Evolutionary conservation across 2,113 vertebrate species (phyloP), one percentile per base, ranked within the genome.

Genomic region (Upupa epops): DNA sequence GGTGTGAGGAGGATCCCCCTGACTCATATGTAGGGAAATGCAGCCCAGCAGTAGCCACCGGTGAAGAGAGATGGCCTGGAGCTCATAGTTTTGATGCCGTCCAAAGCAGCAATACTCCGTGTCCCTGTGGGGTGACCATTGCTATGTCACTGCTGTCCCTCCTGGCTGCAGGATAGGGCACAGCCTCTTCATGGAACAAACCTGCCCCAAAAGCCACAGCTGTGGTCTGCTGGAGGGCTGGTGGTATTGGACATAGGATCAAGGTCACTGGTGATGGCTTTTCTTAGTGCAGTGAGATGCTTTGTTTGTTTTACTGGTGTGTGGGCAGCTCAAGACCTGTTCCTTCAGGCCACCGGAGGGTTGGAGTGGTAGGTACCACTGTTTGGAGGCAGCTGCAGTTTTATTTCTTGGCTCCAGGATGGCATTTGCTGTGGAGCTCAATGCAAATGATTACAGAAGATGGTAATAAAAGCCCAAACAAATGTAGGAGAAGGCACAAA

Each of bases 81-180:
- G 20, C 20, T 66, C n/a, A 11, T 11, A 25, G 46, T 26, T 74
- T 28, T 45, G 34, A 17, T 34, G 25, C 8, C 9, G 0, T 13
- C 29, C 42, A 4, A 26, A 28, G 17, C 52, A 74, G 34, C 25
- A 21, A 34, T 3, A 0, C 0, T 0, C 1, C 1, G 46, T 0
- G 0, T 60, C 54, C 36, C 29, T 17, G 29, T 6, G n/a, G 51
- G 72, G 29, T 72, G 32, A 18, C n/a, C 8, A 2, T 8, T 60
- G n/a, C 54, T 46, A 40, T 11, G 45, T 42, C 40, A 42, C 40
- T 42, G 40, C 40, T 3, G 3, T 71, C 60, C 29, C 40, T 49
- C 37, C 68, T 17, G 28, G 32, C 65, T 74, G 65, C 71, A 37
- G 86, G 31, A 55, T 2, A 1, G 56, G 42, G 88, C 74, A 28